phyloP scores from a whole-genome alignment of 2,797 vertebrate genomes.

The Periophthalmus magnuspinnatus region DNA sequence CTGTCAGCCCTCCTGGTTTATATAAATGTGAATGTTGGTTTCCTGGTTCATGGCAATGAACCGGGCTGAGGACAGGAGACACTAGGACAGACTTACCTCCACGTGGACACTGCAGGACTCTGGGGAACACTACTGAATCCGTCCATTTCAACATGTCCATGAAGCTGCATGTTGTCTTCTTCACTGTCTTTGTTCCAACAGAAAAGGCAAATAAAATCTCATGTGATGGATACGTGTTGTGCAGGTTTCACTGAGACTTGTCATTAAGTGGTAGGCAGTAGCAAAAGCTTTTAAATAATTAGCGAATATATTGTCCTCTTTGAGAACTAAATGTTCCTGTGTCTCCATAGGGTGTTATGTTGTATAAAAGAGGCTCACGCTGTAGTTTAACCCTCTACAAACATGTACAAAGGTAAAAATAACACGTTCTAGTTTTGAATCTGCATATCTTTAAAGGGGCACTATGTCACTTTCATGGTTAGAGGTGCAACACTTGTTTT shows the following conservation, averaged over 20 bases:
- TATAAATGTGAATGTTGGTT: not conserved
- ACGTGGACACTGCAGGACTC: not conserved
- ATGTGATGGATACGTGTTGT: not conserved
- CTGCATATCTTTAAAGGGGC: too few species aligned
- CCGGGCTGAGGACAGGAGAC: not conserved
- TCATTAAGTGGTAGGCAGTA: too few species aligned
- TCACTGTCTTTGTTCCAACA: not conserved
- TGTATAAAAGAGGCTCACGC: too few species aligned
- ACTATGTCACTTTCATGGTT: too few species aligned
- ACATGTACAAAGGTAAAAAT: too few species aligned
- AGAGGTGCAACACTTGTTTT: too few species aligned
- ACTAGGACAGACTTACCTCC: not conserved
- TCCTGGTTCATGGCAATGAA: not conserved
- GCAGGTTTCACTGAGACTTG: not conserved
- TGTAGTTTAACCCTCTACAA: too few species aligned
- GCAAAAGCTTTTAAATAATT: too few species aligned
- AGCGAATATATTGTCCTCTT: too few species aligned
- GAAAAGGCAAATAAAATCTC: not conserved
- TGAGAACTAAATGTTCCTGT: too few species aligned
- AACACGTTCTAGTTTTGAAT: too few species aligned
- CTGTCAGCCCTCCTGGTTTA: not conserved
- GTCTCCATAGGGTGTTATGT: too few species aligned
- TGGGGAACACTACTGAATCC: constrained; percentile 1
- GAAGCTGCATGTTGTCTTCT: not conserved
- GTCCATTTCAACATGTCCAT: not conserved